A percentile compares a stretch with the other conserved stretches of the same genome.
These are phyloP conservation scores for Florisuga fusca DNA, from an alignment of 2,797 vertebrate genomes.

Conservation along the genomic window DNA sequence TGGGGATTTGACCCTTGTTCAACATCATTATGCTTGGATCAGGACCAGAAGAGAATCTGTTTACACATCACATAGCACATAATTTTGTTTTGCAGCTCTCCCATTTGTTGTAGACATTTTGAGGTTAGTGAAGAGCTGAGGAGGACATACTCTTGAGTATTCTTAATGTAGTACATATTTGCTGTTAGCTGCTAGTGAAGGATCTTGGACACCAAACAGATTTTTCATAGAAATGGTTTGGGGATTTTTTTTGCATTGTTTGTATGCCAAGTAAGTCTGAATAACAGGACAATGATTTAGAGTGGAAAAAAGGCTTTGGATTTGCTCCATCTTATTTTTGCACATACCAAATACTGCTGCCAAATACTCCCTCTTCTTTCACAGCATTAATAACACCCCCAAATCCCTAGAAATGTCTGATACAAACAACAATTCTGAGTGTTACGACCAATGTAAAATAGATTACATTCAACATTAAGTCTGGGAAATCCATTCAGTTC, in stretches of 20 bases:
- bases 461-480: background rate
- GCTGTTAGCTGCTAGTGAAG: background rate
- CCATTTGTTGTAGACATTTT: background rate
- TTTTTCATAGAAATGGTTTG: background rate
- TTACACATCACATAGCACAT: background rate
- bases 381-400: background rate
- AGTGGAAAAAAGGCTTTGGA: background rate
- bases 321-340: constrained; percentile 19
- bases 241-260: background rate
- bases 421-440: constrained; percentile 21
- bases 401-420: background rate
- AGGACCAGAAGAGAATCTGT: background rate
- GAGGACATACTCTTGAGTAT: background rate
- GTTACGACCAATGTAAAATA: background rate
- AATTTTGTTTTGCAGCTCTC: background rate
- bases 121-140: background rate
- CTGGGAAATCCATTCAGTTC: constrained; percentile 47
- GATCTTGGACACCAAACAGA: background rate
- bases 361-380: background rate
- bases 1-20: background rate
- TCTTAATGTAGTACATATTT: background rate
- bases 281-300: background rate
- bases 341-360: background rate
- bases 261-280: background rate
- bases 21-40: background rate